phyloP scores from a whole-genome alignment of 2,113 vertebrate species.

The Perca schrenkii region DNA sequence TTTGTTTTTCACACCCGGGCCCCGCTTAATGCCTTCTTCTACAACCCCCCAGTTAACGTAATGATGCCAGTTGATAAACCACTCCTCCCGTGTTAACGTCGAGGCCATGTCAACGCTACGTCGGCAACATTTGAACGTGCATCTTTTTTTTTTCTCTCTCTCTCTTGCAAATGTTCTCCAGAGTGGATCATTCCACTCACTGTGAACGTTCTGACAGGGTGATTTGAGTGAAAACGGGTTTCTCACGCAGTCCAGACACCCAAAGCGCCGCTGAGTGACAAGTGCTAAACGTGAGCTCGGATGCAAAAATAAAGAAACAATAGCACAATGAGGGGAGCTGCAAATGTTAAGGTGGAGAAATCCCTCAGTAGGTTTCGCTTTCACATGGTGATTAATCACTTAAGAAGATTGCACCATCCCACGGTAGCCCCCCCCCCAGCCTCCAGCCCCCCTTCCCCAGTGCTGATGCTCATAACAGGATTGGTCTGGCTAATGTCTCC shows the following conservation, averaged over 20 bases:
- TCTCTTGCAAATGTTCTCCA: too few species aligned
- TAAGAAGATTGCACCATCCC: slow-evolving; percentile 78
- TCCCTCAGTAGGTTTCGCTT: slow-evolving; percentile 77
- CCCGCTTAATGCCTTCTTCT: too few species aligned
- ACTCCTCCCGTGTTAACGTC: too few species aligned
- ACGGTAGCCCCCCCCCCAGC: neutral
- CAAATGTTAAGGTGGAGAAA: slow-evolving; percentile 62
- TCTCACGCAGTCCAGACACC: neutral
- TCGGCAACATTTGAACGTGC: too few species aligned
- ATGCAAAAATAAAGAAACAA: slow-evolving; percentile 15
- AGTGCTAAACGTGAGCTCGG: neutral
- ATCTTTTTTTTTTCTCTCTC: too few species aligned
- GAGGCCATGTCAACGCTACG: too few species aligned
- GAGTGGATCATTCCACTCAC: too few species aligned
- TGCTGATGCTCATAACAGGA: slow-evolving; percentile 81
- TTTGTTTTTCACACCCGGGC: too few species aligned
- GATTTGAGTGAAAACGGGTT: neutral
- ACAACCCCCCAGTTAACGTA: too few species aligned
- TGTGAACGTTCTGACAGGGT: neutral
- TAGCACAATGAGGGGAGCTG: slow-evolving; percentile 2
- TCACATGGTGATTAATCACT: slow-evolving; percentile 85
- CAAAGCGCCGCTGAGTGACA: neutral
- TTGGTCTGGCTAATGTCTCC: slow-evolving; percentile 81
- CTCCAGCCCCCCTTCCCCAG: slow-evolving; percentile 5
- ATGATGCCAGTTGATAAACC: too few species aligned